These are phyloP conservation scores for Drosophila baimaii DNA, from an alignment of 1,140 invertebrate species.

Conservation along the genomic window DNA sequence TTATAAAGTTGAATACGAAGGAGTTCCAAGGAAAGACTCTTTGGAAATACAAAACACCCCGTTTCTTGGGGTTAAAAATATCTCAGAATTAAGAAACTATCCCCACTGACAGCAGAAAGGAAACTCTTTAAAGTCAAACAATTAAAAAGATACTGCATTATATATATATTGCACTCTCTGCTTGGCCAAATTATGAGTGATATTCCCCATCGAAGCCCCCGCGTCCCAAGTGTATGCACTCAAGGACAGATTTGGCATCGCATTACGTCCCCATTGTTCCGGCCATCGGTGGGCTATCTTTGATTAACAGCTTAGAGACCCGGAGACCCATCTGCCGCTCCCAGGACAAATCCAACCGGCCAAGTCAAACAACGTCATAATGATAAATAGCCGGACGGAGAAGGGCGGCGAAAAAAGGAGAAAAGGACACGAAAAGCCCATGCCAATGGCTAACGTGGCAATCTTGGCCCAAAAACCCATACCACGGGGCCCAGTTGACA, in stretches of 20 bases:
- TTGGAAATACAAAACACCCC: no score
- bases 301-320: conserved; percentile 69
- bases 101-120: no score
- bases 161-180: background rate
- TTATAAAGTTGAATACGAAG: background rate
- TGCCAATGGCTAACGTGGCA: conserved; percentile 30
- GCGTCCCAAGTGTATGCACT: conserved; percentile 22
- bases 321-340: conserved; percentile 43
- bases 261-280: conserved; percentile 17
- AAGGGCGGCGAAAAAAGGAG: conserved; percentile 6
- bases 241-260: conserved; percentile 23
- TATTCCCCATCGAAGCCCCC: background rate
- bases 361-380: conserved; percentile 68
- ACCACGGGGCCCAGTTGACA: conserved; percentile 63
- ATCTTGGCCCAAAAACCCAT: conserved; percentile 45
- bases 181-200: conserved; percentile 26
- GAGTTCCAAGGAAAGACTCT: no score
- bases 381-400: conserved; percentile 67
- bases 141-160: conserved; percentile 2
- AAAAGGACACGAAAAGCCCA: conserved; percentile 26
- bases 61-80: no score
- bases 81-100: no score
- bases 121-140: background rate
- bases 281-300: conserved; percentile 37
- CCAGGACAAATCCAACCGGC: conserved; percentile 60